These are phyloP conservation scores for Pentalonia nigronervosa DNA, from an alignment of 1,140 invertebrate genomes.

Conservation along the genomic window DNA sequence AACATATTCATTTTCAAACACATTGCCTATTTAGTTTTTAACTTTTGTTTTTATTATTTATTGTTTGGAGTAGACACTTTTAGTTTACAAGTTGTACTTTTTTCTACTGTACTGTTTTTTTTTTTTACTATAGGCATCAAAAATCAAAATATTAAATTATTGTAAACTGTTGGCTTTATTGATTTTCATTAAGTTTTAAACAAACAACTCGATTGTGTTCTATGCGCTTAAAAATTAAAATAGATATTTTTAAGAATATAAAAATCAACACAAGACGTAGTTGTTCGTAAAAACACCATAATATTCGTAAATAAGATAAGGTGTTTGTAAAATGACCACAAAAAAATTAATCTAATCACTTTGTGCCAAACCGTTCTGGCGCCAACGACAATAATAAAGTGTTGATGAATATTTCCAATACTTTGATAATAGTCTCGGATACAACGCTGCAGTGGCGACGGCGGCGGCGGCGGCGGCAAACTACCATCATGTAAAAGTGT, in stretches of 20 bases:
- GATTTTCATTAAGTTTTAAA: not conserved
- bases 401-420: constrained; percentile 36
- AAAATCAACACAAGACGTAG: not conserved
- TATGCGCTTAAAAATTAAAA: not conserved
- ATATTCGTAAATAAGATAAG: not conserved
- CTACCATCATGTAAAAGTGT: not conserved
- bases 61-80: not conserved
- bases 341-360: not conserved
- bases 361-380: not conserved
- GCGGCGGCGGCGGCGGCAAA: not conserved
- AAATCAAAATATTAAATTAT: not conserved
- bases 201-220: not conserved
- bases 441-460: not conserved
- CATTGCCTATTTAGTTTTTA: not conserved
- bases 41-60: not conserved
- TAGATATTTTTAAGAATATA: not conserved
- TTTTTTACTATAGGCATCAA: not conserved
- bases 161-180: not conserved
- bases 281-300: not conserved
- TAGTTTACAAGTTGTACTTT: not conserved
- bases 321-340: not conserved
- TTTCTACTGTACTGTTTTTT: not conserved
- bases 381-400: constrained; percentile 27
- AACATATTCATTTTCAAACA: not conserved
- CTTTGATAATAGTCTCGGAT: not conserved